Evolutionary conservation across 1,140 invertebrate genomes (phyloP).

Genomic region (Drosophila elegans): DNA sequence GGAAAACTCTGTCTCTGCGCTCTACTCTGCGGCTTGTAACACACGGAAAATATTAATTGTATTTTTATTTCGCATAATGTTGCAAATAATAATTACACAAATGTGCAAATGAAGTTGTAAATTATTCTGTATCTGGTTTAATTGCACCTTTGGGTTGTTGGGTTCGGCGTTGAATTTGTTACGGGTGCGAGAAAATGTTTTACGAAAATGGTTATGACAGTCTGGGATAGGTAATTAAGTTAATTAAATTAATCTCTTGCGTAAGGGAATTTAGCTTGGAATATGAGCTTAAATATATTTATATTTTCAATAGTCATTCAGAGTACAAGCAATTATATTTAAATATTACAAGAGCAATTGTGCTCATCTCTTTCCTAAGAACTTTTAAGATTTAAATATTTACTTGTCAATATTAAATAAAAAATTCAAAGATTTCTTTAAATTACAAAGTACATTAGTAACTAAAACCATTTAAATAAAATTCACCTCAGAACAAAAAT

Average conservation of each 20-base stretch:
- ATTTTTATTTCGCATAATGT: slow-evolving; percentile 84
- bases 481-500: no score
- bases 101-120: slow-evolving; percentile 85
- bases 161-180: slow-evolving; percentile 43
- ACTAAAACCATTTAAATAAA: no score
- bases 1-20: slow-evolving; percentile 14
- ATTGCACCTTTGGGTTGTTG: slow-evolving; percentile 65
- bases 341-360: no score
- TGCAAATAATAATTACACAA: slow-evolving; percentile 84
- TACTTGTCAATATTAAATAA: no score
- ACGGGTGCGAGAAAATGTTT: slow-evolving; percentile 6
- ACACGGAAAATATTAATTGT: slow-evolving; percentile 79
- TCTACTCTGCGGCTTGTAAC: slow-evolving; percentile 58
- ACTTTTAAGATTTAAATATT: no score
- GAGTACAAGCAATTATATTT: no score
- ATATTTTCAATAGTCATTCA: no score
- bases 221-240: slow-evolving; percentile 23
- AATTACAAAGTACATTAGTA: no score
- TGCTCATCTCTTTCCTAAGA: no score
- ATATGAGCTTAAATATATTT: no score
- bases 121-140: slow-evolving; percentile 82
- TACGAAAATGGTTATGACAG: slow-evolving; percentile 15
- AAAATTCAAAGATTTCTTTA: no score
- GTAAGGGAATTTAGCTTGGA: no score
- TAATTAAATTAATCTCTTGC: background rate